Conservation (phyloP, 2,113 vertebrate genomes). For the Cryptotis parvus region DNA sequence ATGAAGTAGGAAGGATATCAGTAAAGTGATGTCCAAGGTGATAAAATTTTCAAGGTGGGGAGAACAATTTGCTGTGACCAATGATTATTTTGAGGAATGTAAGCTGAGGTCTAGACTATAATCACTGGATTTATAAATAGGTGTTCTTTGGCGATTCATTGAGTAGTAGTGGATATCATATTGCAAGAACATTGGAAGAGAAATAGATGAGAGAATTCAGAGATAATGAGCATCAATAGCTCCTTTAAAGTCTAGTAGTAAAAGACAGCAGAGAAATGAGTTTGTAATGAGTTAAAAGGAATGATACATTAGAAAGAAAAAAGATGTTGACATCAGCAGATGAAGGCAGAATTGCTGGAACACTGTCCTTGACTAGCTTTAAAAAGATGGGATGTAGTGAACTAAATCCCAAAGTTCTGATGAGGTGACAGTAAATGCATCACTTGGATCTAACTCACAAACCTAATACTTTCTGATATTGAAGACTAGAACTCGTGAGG, state of each 20-base stretch:
- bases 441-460: neutral
- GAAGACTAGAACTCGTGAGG: accelerated
- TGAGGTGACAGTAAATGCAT: neutral
- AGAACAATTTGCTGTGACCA: too few relatives aligned
- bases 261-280: neutral
- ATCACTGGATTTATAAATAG: too few relatives aligned
- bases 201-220: too few relatives aligned
- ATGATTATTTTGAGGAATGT: too few relatives aligned
- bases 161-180: too few relatives aligned
- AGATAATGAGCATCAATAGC: neutral
- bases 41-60: too few relatives aligned
- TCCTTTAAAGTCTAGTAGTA: neutral
- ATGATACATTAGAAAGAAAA: neutral
- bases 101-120: too few relatives aligned
- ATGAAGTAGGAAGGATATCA: too few relatives aligned
- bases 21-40: too few relatives aligned
- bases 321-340: neutral
- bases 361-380: accelerated
- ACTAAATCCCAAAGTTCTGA: neutral
- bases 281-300: neutral
- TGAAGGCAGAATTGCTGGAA: neutral
- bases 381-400: neutral
- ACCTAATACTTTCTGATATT: accelerated
- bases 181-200: too few relatives aligned
- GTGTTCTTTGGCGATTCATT: too few relatives aligned